These are phyloP conservation scores for Misgurnus mizolepis DNA, from an alignment of 2,113 vertebrate species.

Conservation along the genomic window DNA sequence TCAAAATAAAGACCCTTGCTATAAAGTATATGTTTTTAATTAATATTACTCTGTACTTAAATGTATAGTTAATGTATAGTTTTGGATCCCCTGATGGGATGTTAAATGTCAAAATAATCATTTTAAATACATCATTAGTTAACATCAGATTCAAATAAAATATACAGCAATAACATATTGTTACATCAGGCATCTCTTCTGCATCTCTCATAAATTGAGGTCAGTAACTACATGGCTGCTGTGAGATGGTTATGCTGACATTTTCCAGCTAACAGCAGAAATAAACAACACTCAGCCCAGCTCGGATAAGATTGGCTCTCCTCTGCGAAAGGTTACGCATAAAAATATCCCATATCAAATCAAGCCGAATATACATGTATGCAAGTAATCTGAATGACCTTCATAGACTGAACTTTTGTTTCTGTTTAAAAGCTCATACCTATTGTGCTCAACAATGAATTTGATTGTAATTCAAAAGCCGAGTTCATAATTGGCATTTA, in stretches of 20 bases:
- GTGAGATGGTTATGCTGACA: slow-evolving; percentile 67
- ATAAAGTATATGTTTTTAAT: no score
- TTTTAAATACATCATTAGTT: slow-evolving; percentile 15
- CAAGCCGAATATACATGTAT: slow-evolving; percentile 21
- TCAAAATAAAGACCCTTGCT: no score
- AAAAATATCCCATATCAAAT: slow-evolving; percentile 31
- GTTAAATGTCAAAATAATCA: slow-evolving; percentile 22
- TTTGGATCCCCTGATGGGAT: not conserved
- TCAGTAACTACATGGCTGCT: slow-evolving; percentile 70
- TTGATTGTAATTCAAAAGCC: not conserved
- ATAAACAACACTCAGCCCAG: slow-evolving; percentile 56
- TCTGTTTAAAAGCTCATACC: not conserved
- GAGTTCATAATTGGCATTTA: not conserved
- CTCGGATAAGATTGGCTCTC: slow-evolving; percentile 39
- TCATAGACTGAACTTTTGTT: not conserved
- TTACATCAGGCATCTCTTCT: slow-evolving; percentile 56
- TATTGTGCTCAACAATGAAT: not conserved
- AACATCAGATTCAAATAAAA: slow-evolving; percentile 49
- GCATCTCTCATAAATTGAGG: slow-evolving; percentile 71
- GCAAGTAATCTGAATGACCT: slow-evolving; percentile 3
- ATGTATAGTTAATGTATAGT: no score
- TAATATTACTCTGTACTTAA: no score
- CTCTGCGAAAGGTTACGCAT: slow-evolving; percentile 44
- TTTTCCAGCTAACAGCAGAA: slow-evolving; percentile 64
- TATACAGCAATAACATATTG: slow-evolving; percentile 64